Evolutionary conservation across 2,797 vertebrate species (phyloP).

Genomic region (Galago senegalensis): DNA sequence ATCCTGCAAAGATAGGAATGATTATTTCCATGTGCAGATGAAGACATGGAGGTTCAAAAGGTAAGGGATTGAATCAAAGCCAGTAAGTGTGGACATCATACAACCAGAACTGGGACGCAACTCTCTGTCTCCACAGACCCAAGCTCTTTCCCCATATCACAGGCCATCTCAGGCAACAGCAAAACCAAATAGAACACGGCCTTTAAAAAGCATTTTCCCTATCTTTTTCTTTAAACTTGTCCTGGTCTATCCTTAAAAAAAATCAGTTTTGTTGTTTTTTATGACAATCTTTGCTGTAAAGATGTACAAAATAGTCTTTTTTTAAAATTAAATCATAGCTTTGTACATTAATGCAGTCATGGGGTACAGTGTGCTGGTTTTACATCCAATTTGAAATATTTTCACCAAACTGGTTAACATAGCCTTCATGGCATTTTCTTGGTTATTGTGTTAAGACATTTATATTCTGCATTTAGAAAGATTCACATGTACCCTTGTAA

Average conservation of each 20-base stretch:
- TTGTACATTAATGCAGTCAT: too few species aligned
- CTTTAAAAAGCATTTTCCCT: conserved; percentile 12
- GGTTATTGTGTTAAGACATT: too few species aligned
- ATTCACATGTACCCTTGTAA: too few species aligned
- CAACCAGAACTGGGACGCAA: background rate
- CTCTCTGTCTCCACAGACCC: background rate
- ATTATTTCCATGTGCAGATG: conserved; percentile 42
- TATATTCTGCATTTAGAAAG: too few species aligned
- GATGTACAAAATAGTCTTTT: too few species aligned
- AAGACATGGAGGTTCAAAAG: background rate
- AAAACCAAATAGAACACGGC: background rate
- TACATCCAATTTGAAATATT: too few species aligned
- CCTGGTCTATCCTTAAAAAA: background rate
- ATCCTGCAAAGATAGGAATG: background rate
- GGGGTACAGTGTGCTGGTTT: too few species aligned
- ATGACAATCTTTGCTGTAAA: background rate
- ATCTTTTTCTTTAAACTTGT: background rate
- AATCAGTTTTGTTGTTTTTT: background rate
- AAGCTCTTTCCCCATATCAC: background rate
- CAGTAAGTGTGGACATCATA: background rate
- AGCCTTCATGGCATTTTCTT: too few species aligned
- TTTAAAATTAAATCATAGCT: too few species aligned
- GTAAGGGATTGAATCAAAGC: background rate
- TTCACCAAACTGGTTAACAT: too few species aligned
- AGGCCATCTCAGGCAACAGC: background rate